Evolutionary conservation across 2,113 vertebrate species (phyloP), one percentile per base, ranked within the genome.

Genomic region (Etia nguti): DNA sequence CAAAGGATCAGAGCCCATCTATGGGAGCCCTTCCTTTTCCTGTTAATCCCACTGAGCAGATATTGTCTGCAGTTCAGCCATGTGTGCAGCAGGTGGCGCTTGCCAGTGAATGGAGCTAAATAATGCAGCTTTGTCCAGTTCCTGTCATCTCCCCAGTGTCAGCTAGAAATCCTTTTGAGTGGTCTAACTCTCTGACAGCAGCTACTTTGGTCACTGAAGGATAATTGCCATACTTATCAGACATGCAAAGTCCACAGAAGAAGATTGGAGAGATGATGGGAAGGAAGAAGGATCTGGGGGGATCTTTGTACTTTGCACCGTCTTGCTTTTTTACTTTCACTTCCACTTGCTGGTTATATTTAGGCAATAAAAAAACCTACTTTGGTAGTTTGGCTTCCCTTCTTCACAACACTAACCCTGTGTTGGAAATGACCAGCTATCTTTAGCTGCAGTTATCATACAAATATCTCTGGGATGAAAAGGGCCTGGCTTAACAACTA

Each of bases 401-500:
- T 2, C 41, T 75, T 75, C 48, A 50, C 24, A 75, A 20, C 24
- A 50, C 2, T 50, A 75, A 75, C 24, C 24, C 34, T 1, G 10
- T 48, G 68, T n/a, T 16, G 38, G 65, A 43, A 43, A 13, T 15
- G 65, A 43, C 13, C 5, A 26, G 6, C 10, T 0, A 20, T 65
- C 16, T 46, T 29, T 29, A 50, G 4, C 70, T 75, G 16, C 16
- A 50, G 43, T 75, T 20, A 75, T 29, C 0, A 29, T 73, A 38
- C 6, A 13, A 3, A 38, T 15, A 4, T 15, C 38, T 22, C 65
- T 43, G n/a, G 2, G 38, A 70, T 41, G 22, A 70, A 22, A 26
- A 0, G 36, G 0, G 10, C 59, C 57, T 34, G 62, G 62, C 0
- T 70, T 43, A 70, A 70, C n/a, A 3, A 43, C n/a, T 43, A 26